Conservation (phyloP, 1,140 invertebrate genomes). For the Geopemphigus sp. region DNA sequence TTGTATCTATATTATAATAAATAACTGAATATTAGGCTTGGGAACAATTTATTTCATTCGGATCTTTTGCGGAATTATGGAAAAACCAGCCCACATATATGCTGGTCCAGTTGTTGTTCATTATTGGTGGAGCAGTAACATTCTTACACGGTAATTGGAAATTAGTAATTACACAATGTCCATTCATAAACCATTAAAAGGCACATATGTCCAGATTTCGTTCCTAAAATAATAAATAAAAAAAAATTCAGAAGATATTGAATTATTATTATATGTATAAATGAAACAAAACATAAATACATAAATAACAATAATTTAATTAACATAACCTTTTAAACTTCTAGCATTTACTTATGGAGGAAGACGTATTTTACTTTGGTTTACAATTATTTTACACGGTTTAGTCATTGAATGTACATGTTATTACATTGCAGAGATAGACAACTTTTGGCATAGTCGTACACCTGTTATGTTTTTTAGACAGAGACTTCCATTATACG, state of each 20-base stretch:
- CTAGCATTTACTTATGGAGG: slow-evolving; percentile 67
- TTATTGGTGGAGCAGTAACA: slow-evolving; percentile 61
- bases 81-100: slow-evolving; percentile 63
- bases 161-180: background rate
- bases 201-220: background rate
- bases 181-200: background rate
- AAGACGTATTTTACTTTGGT: slow-evolving; percentile 69
- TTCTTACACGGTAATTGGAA: slow-evolving; percentile 52
- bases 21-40: slow-evolving; percentile 56
- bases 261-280: too few relatives aligned
- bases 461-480: slow-evolving; percentile 70
- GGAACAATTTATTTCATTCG: slow-evolving; percentile 60
- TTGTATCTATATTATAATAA: too few relatives aligned
- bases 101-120: slow-evolving; percentile 59
- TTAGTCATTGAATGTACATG: slow-evolving; percentile 63
- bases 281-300: background rate
- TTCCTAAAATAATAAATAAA: background rate
- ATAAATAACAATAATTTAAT: background rate
- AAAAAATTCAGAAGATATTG: too few relatives aligned
- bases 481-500: slow-evolving; percentile 67
- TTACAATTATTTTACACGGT: slow-evolving; percentile 67
- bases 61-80: slow-evolving; percentile 59
- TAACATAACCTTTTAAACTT: background rate
- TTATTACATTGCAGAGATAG: slow-evolving; percentile 65
- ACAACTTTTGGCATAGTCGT: slow-evolving; percentile 79